A percentile compares a stretch with the other conserved stretches of the same genome.
Evolutionary conservation across 2,113 vertebrate genomes (phyloP).

Genomic region (Origma solitaria): DNA sequence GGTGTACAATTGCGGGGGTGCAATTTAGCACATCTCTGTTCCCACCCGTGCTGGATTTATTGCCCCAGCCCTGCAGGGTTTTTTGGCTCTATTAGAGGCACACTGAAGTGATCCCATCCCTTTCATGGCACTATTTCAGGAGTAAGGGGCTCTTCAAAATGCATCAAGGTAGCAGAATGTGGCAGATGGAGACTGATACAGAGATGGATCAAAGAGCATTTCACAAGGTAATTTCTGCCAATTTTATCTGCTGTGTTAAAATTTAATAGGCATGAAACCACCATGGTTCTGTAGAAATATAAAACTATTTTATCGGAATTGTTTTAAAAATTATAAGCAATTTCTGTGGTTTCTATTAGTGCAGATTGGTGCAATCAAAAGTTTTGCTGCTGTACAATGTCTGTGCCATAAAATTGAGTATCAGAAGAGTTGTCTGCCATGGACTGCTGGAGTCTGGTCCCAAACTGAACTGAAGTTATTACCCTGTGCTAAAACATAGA

Average conservation of each 20-base stretch:
- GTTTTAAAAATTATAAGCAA: background rate
- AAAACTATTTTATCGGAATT: background rate
- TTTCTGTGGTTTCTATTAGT: background rate
- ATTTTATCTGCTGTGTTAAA: background rate
- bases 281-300: background rate
- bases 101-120: background rate
- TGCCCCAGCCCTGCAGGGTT: background rate
- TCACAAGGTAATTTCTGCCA: background rate
- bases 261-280: background rate
- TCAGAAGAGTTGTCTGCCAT: background rate
- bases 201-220: background rate
- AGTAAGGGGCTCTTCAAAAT: background rate
- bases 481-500: background rate
- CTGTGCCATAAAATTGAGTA: background rate
- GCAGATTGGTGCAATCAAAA: background rate
- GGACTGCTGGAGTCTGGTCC: background rate
- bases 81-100: background rate
- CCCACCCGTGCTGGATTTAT: background rate
- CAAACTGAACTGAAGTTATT: background rate
- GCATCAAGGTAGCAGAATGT: background rate
- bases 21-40: background rate
- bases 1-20: background rate
- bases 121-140: background rate
- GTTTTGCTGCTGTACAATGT: background rate
- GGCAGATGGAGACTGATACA: background rate